These are phyloP conservation scores for Orius laevigatus DNA, from an alignment of 1,140 invertebrate genomes.

Conservation along the genomic window DNA sequence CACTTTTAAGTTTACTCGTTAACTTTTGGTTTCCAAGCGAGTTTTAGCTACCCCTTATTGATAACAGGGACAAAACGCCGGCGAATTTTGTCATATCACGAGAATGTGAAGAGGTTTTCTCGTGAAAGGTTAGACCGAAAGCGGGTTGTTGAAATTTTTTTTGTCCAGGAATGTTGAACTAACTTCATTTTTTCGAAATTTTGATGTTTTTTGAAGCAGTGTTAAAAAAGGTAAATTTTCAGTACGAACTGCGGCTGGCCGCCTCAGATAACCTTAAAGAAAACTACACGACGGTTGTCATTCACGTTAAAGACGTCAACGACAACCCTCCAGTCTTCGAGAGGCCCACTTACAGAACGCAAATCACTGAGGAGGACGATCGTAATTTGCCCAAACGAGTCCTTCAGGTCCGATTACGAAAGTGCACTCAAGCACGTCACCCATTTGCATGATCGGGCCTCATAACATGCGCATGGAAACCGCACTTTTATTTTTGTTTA, in stretches of 20 bases:
- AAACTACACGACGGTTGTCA: slow-evolving; percentile 88
- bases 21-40: too few species aligned
- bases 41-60: too few species aligned
- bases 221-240: slow-evolving; percentile 22
- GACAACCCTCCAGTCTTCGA: slow-evolving; percentile 80
- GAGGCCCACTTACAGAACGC: slow-evolving; percentile 80
- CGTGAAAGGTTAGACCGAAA: too few species aligned
- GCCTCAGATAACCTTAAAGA: slow-evolving; percentile 91
- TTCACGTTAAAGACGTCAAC: slow-evolving; percentile 90
- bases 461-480: neutral
- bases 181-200: slow-evolving; percentile 1
- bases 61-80: too few species aligned
- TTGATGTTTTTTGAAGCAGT: slow-evolving; percentile 8
- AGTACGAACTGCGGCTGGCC: slow-evolving; percentile 85
- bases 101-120: too few species aligned
- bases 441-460: neutral
- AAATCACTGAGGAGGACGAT: slow-evolving; percentile 91
- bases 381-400: slow-evolving; percentile 84
- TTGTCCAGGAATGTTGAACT: neutral
- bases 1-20: too few species aligned
- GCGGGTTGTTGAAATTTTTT: too few species aligned
- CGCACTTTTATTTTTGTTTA: neutral
- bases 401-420: slow-evolving; percentile 51
- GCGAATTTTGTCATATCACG: too few species aligned
- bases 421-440: slow-evolving; percentile 17